A percentile compares a stretch with the other conserved stretches of the same genome.
These are phyloP conservation scores for Epinephelus awoara DNA, from an alignment of 2,797 vertebrate species.

Conservation along the genomic window DNA sequence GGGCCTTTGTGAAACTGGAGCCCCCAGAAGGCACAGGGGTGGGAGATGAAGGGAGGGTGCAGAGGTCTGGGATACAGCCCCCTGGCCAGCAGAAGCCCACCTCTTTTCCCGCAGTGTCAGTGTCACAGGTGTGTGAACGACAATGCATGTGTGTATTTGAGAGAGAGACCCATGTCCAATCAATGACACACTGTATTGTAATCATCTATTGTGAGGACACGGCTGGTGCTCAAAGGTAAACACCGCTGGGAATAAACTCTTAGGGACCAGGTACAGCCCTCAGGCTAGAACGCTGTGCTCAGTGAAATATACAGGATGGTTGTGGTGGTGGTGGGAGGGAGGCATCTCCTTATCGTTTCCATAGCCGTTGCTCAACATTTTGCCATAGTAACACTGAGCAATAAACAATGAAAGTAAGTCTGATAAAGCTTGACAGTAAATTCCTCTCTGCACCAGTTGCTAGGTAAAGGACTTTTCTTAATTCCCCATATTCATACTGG, in stretches of 20 bases:
- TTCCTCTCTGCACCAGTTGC: slow-evolving; percentile 81
- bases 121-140: slow-evolving; percentile 77
- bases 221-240: slow-evolving; percentile 70
- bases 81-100: slow-evolving; percentile 47
- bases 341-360: slow-evolving; percentile 47
- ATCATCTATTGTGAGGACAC: slow-evolving; percentile 65
- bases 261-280: slow-evolving; percentile 34
- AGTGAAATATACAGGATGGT: slow-evolving; percentile 6
- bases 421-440: slow-evolving; percentile 75
- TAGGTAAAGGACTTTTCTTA: slow-evolving; percentile 79
- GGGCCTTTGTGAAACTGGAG: slow-evolving; percentile 78
- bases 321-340: not conserved
- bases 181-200: slow-evolving; percentile 80
- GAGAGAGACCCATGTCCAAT: slow-evolving; percentile 65
- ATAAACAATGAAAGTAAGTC: slow-evolving; percentile 67
- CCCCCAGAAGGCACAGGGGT: slow-evolving; percentile 41
- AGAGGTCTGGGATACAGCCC: slow-evolving; percentile 37
- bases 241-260: slow-evolving; percentile 50
- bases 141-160: slow-evolving; percentile 52
- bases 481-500: slow-evolving; percentile 76
- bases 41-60: slow-evolving; percentile 1
- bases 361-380: slow-evolving; percentile 52
- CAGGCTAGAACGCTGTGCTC: slow-evolving; percentile 6
- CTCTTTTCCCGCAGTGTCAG: slow-evolving; percentile 71
- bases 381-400: slow-evolving; percentile 60